Evolutionary conservation across 1,140 invertebrate genomes (phyloP).

Genomic region (Apis cerana): DNA sequence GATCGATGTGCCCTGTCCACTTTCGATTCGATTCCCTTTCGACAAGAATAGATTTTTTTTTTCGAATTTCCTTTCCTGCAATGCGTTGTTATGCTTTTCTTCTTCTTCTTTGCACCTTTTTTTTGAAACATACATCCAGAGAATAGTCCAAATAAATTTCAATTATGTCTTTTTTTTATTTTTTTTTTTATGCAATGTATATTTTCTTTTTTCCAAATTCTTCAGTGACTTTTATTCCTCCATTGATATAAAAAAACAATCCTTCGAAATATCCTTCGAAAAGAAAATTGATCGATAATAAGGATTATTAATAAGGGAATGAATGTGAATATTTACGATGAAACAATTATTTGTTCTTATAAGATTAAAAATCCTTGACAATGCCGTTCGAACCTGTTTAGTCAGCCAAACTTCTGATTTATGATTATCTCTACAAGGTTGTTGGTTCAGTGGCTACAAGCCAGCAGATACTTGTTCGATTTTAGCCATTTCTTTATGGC

Average conservation of each 20-base stretch:
- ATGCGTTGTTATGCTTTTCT: not conserved
- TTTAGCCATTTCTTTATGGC: not conserved
- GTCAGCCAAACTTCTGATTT: not conserved
- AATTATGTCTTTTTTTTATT: too few species aligned
- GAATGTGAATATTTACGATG: not conserved
- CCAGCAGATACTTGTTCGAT: not conserved
- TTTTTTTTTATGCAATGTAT: too few species aligned
- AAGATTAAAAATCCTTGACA: constrained; percentile 10
- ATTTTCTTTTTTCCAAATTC: too few species aligned
- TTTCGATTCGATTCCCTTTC: not conserved
- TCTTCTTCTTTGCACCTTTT: not conserved
- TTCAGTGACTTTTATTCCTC: too few species aligned
- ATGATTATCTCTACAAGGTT: not conserved
- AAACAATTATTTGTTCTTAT: too few species aligned
- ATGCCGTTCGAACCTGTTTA: not conserved
- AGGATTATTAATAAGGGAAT: not conserved
- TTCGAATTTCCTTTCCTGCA: not conserved
- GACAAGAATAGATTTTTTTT: not conserved
- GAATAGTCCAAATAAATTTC: too few species aligned
- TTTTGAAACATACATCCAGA: not conserved
- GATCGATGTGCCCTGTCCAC: constrained; percentile 1
- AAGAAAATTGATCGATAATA: too few species aligned
- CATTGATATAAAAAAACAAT: too few species aligned
- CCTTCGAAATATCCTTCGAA: too few species aligned
- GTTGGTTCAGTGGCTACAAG: constrained; percentile 9